Evolutionary conservation across 2,113 vertebrate species (phyloP).

Genomic region (Taurulus bubalis): DNA sequence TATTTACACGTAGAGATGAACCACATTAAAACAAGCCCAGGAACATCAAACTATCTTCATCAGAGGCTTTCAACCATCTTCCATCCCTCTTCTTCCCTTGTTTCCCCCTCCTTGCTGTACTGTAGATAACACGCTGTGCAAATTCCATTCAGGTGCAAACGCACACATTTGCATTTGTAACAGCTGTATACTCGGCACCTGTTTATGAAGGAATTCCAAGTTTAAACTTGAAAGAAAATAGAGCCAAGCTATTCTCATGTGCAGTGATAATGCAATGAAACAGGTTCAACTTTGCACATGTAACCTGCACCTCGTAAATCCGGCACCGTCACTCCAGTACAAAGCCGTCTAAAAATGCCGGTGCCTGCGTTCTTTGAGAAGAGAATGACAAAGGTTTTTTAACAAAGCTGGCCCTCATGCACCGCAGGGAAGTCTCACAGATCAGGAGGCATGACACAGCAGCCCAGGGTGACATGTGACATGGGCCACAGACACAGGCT

Average conservation of each 20-base stretch:
- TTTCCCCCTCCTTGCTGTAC: constrained; percentile 36
- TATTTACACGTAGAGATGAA: constrained; percentile 56
- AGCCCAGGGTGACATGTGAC: constrained; percentile 53
- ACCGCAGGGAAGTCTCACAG: constrained; percentile 38
- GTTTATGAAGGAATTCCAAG: constrained; percentile 59
- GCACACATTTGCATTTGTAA: constrained; percentile 64
- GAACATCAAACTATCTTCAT: constrained; percentile 58
- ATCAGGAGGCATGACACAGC: constrained; percentile 66
- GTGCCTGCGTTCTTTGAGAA: constrained; percentile 36
- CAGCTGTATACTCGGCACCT: constrained; percentile 57
- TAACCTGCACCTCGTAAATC: constrained; percentile 52
- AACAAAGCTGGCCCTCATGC: constrained; percentile 48
- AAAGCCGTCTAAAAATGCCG: constrained; percentile 54
- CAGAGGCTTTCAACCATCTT: constrained; percentile 42
- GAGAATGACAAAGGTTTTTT: constrained; percentile 54
- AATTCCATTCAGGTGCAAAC: constrained; percentile 68
- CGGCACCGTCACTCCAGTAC: constrained; percentile 39
- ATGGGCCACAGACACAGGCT: constrained; percentile 46
- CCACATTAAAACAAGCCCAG: constrained; percentile 53
- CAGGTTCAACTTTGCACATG: constrained; percentile 58
- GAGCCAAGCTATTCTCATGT: constrained; percentile 56
- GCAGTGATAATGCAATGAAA: constrained; percentile 56
- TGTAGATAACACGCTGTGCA: constrained; percentile 59
- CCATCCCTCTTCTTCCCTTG: constrained; percentile 22
- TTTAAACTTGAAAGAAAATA: constrained; percentile 55